Percentiles rank a stretch among this genome's conserved stretches.
Evolutionary conservation across 2,113 vertebrate genomes (phyloP).

Genomic region (Halichoerus grypus): DNA sequence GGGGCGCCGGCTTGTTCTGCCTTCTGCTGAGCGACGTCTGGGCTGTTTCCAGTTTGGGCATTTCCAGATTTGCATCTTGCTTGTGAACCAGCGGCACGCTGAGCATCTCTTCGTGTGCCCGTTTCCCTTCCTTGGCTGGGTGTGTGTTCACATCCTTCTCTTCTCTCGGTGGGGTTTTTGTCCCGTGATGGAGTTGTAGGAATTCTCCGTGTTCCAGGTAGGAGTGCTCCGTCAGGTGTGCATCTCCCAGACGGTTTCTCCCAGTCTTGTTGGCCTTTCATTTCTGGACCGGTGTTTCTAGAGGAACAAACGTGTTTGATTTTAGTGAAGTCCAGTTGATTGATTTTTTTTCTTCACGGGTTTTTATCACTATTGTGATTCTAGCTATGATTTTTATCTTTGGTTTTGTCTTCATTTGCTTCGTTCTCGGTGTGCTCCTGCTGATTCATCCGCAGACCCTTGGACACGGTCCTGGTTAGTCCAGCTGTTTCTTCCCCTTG

Average conservation of each 20-base stretch:
- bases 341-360: neutral
- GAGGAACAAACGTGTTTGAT: neutral
- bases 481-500: neutral
- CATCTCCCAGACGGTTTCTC: too few relatives aligned
- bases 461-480: neutral
- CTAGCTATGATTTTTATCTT: neutral
- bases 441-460: neutral
- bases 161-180: neutral
- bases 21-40: neutral
- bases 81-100: rapidly evolving
- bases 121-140: neutral
- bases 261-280: rapidly evolving
- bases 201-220: rapidly evolving
- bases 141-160: neutral
- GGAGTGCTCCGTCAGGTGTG: rapidly evolving
- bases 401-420: neutral
- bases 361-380: neutral
- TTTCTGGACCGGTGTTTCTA: neutral
- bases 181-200: neutral
- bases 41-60: neutral
- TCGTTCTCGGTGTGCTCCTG: rapidly evolving
- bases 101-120: rapidly evolving
- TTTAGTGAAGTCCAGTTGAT: neutral
- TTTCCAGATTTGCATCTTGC: neutral
- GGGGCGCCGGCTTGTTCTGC: neutral